A percentile compares a stretch with the other conserved stretches of the same genome.
Evolutionary conservation across 2,888 invertebrate species (phyloP).

Genomic region (Parthenolecanium corni): DNA sequence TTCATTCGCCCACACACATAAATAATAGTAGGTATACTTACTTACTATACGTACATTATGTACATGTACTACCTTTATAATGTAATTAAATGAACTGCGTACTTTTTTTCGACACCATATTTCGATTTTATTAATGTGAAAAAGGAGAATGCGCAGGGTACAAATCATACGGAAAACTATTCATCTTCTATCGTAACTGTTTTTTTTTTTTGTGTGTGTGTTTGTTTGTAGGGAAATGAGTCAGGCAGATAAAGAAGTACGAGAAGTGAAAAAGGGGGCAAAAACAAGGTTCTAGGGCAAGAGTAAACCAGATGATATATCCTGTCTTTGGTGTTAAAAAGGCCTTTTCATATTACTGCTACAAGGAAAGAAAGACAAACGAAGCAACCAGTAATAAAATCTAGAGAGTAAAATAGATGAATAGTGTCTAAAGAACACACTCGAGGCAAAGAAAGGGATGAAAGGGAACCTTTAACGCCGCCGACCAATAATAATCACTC

Average conservation of each 20-base stretch:
- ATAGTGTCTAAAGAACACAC: conserved; percentile 15
- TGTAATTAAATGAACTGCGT: not conserved
- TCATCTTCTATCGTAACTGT: too few species aligned
- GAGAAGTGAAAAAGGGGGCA: not conserved
- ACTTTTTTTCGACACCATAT: not conserved
- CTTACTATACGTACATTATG: too few species aligned
- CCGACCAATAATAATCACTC: conserved; percentile 1
- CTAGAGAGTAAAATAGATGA: not conserved
- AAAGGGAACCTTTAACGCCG: not conserved
- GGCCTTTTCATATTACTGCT: too few species aligned
- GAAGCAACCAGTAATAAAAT: too few species aligned
- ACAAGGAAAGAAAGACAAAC: too few species aligned
- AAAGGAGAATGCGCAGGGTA: too few species aligned
- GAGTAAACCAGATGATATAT: conserved; percentile 4
- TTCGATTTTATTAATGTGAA: not conserved
- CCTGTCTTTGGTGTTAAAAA: not conserved
- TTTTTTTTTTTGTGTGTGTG: not conserved
- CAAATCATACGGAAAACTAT: not conserved
- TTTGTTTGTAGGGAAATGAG: not conserved
- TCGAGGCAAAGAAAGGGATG: not conserved
- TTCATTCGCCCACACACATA: too few species aligned
- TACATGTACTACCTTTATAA: too few species aligned
- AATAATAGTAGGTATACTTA: too few species aligned
- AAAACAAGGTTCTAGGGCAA: conserved; percentile 21
- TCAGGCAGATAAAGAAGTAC: not conserved